These are phyloP conservation scores for Acanthosepion lycidas DNA, from an alignment of 2,888 invertebrate species.

Conservation along the genomic window DNA sequence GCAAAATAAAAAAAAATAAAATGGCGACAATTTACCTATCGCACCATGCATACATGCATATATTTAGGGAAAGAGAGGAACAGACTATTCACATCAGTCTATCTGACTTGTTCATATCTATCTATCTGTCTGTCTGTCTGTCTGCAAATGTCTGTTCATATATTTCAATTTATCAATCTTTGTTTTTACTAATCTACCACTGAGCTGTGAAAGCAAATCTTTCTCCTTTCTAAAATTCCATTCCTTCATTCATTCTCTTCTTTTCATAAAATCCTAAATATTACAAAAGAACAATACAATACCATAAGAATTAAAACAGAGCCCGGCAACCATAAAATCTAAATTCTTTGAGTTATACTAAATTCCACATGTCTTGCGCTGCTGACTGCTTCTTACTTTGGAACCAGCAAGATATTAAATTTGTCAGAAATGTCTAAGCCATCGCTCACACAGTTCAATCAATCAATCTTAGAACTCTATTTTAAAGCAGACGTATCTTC, in stretches of 20 bases:
- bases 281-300: not conserved
- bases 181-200: too few species aligned
- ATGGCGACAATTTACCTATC: too few species aligned
- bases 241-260: not conserved
- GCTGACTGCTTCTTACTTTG: slow-evolving; percentile 6
- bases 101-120: too few species aligned
- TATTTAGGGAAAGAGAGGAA: too few species aligned
- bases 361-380: not conserved
- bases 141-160: too few species aligned
- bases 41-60: too few species aligned
- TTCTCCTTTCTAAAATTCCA: too few species aligned
- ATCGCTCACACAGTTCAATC: not conserved
- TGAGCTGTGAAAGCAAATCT: too few species aligned
- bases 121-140: too few species aligned
- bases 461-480: not conserved
- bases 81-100: too few species aligned
- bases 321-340: not conserved
- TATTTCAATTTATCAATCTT: too few species aligned
- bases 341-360: not conserved
- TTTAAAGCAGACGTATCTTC: not conserved
- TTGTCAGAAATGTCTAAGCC: slow-evolving; percentile 17
- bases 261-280: not conserved
- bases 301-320: not conserved
- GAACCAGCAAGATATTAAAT: not conserved
- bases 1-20: too few species aligned